These are phyloP conservation scores for Siniperca scherzeri DNA, from an alignment of 2,797 vertebrate species.

Conservation along the genomic window DNA sequence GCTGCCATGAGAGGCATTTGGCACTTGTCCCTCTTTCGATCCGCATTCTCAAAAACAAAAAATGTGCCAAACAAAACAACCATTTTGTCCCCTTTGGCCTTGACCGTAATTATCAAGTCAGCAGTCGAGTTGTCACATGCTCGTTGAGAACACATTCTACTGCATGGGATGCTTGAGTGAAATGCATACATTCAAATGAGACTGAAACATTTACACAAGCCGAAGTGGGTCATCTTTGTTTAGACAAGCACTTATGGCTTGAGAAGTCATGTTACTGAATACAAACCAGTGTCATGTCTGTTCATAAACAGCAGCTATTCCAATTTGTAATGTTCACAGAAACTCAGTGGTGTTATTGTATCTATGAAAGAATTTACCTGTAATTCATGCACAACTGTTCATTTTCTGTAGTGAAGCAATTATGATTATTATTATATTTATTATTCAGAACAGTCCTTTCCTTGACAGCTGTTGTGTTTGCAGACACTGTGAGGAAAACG, in stretches of 20 bases:
- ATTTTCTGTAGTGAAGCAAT: conserved; percentile 11
- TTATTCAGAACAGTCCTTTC: not conserved
- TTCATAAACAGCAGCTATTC: conserved; percentile 33
- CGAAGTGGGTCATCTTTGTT: conserved; percentile 35
- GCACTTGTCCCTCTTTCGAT: not conserved
- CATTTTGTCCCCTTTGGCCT: not conserved
- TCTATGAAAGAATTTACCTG: conserved; percentile 34
- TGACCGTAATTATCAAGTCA: not conserved
- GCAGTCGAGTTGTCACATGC: not conserved
- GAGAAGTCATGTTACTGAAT: conserved; percentile 47
- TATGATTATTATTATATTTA: too few species aligned
- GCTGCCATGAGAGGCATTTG: conserved; percentile 2
- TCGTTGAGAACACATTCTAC: not conserved
- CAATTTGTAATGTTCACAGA: conserved; percentile 26
- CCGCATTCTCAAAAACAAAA: not conserved
- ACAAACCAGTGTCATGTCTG: conserved; percentile 43
- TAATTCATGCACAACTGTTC: conserved; percentile 28
- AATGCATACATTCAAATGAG: conserved; percentile 8
- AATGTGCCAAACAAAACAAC: not conserved
- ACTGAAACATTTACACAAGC: conserved; percentile 19
- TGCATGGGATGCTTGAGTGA: conserved; percentile 7
- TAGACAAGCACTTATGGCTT: conserved; percentile 37
- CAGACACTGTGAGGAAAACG: conserved; percentile 87
- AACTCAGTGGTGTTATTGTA: conserved; percentile 3
- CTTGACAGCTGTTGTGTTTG: conserved; percentile 42